Conservation (phyloP, 92 coral and sea anemone genomes). For the Epizoanthus illoricatus region DNA sequence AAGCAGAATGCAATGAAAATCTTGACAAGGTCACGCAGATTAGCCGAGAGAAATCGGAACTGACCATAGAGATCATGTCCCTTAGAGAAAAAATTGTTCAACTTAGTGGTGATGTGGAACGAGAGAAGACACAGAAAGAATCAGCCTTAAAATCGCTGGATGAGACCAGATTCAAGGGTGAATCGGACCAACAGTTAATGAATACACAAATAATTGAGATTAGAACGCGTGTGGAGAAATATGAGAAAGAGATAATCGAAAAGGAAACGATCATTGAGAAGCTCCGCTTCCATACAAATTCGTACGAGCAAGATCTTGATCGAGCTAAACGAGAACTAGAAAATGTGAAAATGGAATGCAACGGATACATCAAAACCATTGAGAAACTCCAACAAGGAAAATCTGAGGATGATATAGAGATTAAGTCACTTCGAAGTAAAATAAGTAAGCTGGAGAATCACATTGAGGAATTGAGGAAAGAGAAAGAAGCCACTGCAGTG, state of each 20-base stretch:
- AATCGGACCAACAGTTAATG: slow-evolving; percentile 62
- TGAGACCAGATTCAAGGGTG: slow-evolving; percentile 65
- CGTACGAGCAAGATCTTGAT: slow-evolving; percentile 76
- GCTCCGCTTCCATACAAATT: slow-evolving; percentile 70
- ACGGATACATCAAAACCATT: slow-evolving; percentile 51
- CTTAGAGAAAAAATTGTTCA: slow-evolving; percentile 73
- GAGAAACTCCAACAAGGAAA: slow-evolving; percentile 73
- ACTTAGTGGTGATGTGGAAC: slow-evolving; percentile 76
- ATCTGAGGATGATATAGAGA: slow-evolving; percentile 73
- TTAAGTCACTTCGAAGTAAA: slow-evolving; percentile 65
- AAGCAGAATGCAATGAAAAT: slow-evolving; percentile 69
- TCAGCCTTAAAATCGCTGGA: slow-evolving; percentile 51
- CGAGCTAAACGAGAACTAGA: slow-evolving; percentile 78
- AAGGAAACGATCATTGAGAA: slow-evolving; percentile 84
- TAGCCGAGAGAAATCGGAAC: slow-evolving; percentile 84
- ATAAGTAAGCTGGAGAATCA: slow-evolving; percentile 76
- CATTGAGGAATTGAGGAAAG: slow-evolving; percentile 70
- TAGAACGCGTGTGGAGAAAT: slow-evolving; percentile 70
- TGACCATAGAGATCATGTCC: slow-evolving; percentile 85
- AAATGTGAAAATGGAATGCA: slow-evolving; percentile 77
- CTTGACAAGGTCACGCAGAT: slow-evolving; percentile 80
- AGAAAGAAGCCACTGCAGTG: slow-evolving; percentile 67
- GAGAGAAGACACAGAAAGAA: slow-evolving; percentile 64
- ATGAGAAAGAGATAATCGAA: slow-evolving; percentile 75
- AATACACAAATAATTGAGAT: slow-evolving; percentile 68